Evolutionary conservation across 2,888 invertebrate species (phyloP), one percentile per base, ranked within the genome.

Genomic region (Idaea dimidiata): DNA sequence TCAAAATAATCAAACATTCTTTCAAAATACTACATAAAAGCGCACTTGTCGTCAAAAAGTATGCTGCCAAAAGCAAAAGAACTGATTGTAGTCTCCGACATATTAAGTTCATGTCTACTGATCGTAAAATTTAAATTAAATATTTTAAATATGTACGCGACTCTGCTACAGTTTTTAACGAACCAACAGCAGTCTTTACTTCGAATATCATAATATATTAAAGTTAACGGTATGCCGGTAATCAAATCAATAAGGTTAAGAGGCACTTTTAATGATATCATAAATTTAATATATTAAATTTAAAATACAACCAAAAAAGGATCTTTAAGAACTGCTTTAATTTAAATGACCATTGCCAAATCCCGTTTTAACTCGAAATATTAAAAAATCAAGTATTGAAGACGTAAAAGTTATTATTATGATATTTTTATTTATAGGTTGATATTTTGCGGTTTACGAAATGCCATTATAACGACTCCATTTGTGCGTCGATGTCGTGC

Each of bases 201-300:
- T 16, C n/a, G 10, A 33, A 8, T 6, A 58, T 58, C 16, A 32
- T 16, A 58, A 24, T 60, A 66, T 60, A 60, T 64, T 66, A 68
- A 66, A 69, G 62, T 64, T 72, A 72, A 74, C 72, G 68, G 74
- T 70, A 61, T 59, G 54, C 66, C 61, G 66, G 43, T 43, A 43
- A 43, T 43, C 73, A 61, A 72, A 71, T 67, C 72, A 76, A 78
- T 77, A 76, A 76, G 76, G 76, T 80, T 73, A 76, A 74, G 43
- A 69, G 70, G 77, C 74, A 72, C 43, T 65, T 66, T 63, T 64
- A 70, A 72, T 75, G 72, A 66, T 60, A 69, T 70, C 70, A 73
- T 74, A 75, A 78, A 64, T 62, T 66, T 57, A 67, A 70, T 69
- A 70, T 69, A 66, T 70, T 62, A 62, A 63, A 68, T 66, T 66